Evolutionary conservation across 1,140 invertebrate genomes (phyloP), one percentile per base, ranked within the genome.

Genomic region (Drusus annulatus): DNA sequence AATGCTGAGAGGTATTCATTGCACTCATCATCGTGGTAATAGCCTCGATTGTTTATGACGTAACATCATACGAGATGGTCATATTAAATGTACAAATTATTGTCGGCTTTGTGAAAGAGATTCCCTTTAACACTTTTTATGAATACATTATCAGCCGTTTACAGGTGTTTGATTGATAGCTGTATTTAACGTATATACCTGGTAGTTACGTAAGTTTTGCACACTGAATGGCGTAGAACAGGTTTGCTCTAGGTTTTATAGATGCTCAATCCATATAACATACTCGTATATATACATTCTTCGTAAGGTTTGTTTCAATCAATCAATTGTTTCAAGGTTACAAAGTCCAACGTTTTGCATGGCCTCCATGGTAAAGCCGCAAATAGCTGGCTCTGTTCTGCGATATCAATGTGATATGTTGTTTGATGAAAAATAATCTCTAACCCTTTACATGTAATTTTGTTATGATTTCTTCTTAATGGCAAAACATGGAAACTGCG

Each of bases 31-130:
- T 62, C 58, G 45, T 58, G 51, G 36, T 75, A 68, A 80, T 75
- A 75, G 68, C 69, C 25, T 19, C 77, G 68, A 79, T 79, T 79
- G 63, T 71, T 60, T 79, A 73, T 79, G 77, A 71, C 50, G 77
- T 71, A 79, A 79, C 68, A 36, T 51, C 68, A 71, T 17, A 19
- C 17, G 45, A 51, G 45, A 71, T 51, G 68, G 68, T 51, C 68
- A 71, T 71, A 36, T 51, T 71, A 71, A 71, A 45, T 71, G 31
- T 45, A 21, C 19, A 50, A 45, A 50, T 50, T 21, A 74, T 21
- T 74, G 71, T 75, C 71, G 71, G 71, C 71, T 54, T 28, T 28
- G 58, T 58, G 28, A 17, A 23, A 28, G 7, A 17, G 45, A 36
- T 60, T 75, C 25, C 71, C 15, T 58, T 75, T 31, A 54, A 71